These are phyloP conservation scores for Subanguina moxae DNA, from an alignment of 1,140 invertebrate species.

Conservation along the genomic window DNA sequence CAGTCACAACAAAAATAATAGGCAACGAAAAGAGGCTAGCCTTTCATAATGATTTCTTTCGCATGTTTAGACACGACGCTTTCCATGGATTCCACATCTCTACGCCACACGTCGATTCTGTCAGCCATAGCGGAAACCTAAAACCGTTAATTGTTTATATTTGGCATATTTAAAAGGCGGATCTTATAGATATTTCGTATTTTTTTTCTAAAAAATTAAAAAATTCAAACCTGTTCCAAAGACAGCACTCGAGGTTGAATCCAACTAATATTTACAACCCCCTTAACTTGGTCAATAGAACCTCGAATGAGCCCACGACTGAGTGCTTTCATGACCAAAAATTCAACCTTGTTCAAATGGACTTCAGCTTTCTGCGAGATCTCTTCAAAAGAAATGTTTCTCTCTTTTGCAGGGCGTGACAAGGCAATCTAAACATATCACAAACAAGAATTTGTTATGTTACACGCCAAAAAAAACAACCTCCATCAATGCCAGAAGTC, in stretches of 20 bases:
- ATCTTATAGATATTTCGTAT: not conserved
- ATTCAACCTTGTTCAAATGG: conserved; percentile 74
- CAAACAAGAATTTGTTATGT: conserved; percentile 18
- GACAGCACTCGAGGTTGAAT: conserved; percentile 86
- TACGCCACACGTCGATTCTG: conserved; percentile 10
- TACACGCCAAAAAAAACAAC: conserved; percentile 61
- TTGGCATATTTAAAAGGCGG: conserved; percentile 1
- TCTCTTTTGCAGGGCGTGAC: conserved; percentile 67
- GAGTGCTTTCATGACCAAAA: conserved; percentile 94
- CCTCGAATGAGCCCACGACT: conserved; percentile 88
- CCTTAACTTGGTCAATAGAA: conserved; percentile 86
- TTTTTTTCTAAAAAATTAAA: not conserved
- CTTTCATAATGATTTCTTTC: conserved; percentile 12
- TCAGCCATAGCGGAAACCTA: conserved; percentile 4
- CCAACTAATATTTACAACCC: conserved; percentile 78
- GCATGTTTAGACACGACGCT: not conserved
- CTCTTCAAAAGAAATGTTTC: conserved; percentile 82
- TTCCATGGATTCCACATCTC: conserved; percentile 2
- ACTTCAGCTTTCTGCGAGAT: conserved; percentile 80
- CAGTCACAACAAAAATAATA: too few species aligned
- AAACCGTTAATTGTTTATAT: not conserved
- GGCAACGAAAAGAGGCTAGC: not conserved
- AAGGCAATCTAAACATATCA: conserved; percentile 67
- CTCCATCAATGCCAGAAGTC: conserved; percentile 92
- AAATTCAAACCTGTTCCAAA: conserved; percentile 58